Percentiles rank a stretch among this genome's conserved stretches.
Conservation (phyloP, 2,113 vertebrate species). For the Himantopus leucocephalus region DNA sequence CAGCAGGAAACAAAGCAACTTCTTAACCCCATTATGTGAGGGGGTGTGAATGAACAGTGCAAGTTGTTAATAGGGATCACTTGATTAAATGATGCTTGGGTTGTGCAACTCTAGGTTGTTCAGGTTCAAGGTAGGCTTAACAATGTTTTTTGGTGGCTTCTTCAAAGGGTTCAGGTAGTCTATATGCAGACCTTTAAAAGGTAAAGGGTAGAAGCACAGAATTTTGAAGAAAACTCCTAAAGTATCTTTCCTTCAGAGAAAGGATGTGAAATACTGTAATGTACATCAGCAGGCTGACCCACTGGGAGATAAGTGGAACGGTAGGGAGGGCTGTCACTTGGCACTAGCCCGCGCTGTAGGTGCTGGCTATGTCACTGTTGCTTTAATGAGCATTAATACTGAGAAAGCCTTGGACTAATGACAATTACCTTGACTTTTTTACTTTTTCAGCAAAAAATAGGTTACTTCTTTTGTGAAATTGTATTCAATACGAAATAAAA, state of each 20-base stretch:
- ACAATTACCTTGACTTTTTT: background rate
- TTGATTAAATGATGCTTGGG: background rate
- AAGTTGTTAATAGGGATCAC: background rate
- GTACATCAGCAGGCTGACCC: background rate
- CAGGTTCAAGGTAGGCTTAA: background rate
- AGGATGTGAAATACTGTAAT: background rate
- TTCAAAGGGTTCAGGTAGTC: background rate
- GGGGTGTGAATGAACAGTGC: background rate
- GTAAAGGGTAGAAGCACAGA: background rate
- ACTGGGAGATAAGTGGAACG: accelerated
- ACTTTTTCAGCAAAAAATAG: background rate
- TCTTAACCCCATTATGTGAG: background rate
- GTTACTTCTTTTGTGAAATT: background rate
- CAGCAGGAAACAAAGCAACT: background rate
- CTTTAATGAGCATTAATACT: background rate
- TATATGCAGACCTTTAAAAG: background rate
- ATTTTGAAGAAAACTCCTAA: background rate
- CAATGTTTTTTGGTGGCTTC: background rate
- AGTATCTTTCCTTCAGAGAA: background rate
- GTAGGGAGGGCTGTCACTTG: background rate
- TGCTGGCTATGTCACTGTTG: background rate
- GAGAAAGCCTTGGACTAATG: background rate
- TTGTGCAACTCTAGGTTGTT: background rate
- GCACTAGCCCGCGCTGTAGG: too few species aligned
- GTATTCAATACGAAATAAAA: background rate